Evolutionary conservation across 2,888 invertebrate genomes (phyloP).

Genomic region (Catotricha subobsoleta): DNA sequence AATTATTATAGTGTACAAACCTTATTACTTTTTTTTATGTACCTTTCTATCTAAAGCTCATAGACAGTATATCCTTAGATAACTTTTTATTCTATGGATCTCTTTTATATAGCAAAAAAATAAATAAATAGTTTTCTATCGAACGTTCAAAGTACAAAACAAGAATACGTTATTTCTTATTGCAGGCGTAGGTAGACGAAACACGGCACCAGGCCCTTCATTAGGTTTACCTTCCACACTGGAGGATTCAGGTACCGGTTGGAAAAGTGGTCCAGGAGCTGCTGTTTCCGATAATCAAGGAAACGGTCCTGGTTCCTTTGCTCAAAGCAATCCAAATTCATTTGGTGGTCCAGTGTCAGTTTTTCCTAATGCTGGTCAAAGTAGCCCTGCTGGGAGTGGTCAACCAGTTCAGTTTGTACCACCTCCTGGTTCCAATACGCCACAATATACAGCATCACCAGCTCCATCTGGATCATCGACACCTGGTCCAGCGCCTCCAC

Average conservation of each 20-base stretch:
- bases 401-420: constrained; percentile 36
- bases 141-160: no score
- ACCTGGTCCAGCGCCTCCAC: constrained; percentile 54
- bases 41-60: no score
- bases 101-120: no score
- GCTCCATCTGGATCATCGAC: constrained; percentile 68
- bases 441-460: constrained; percentile 73
- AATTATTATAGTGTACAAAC: no score
- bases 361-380: constrained; percentile 53
- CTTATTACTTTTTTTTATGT: no score
- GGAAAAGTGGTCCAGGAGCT: constrained; percentile 56
- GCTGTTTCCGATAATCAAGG: constrained; percentile 41
- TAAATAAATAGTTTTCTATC: no score
- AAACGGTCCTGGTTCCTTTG: constrained; percentile 41
- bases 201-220: constrained; percentile 18
- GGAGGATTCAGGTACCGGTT: constrained; percentile 56
- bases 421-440: constrained; percentile 58
- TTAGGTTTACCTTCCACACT: constrained; percentile 52
- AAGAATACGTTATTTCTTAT: no score
- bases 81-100: no score
- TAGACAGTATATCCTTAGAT: no score
- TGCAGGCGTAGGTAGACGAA: constrained; percentile 69
- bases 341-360: constrained; percentile 35
- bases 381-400: constrained; percentile 55
- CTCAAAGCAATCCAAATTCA: constrained; percentile 31